A percentile compares a stretch with the other conserved stretches of the same genome.
phyloP scores from a whole-genome alignment of 2,888 invertebrate genomes.

The Drosophila rubida region DNA sequence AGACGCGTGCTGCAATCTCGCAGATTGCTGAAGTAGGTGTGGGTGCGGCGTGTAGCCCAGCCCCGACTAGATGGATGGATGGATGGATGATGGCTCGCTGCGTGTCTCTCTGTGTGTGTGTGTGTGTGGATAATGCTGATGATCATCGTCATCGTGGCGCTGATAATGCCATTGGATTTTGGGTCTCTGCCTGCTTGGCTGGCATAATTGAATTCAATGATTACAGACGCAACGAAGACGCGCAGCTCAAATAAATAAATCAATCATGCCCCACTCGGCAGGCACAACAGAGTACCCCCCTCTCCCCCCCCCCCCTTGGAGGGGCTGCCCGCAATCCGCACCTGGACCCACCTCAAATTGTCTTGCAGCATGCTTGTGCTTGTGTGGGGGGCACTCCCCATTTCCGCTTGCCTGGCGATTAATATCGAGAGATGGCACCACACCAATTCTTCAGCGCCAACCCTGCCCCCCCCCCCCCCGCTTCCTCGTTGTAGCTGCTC shows the following conservation, averaged over 20 bases:
- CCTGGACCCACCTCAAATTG: slow-evolving; percentile 36
- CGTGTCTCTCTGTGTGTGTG: too few species aligned
- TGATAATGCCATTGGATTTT: slow-evolving; percentile 38
- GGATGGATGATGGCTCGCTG: slow-evolving; percentile 30
- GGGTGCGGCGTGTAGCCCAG: slow-evolving; percentile 72
- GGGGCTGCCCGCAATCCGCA: slow-evolving; percentile 23
- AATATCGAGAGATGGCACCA: slow-evolving; percentile 63
- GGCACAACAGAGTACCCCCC: too few species aligned
- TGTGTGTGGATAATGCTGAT: slow-evolving; percentile 36
- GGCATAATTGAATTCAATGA: slow-evolving; percentile 81
- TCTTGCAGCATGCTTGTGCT: slow-evolving; percentile 13
- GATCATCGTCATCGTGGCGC: slow-evolving; percentile 27
- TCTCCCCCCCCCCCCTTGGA: too few species aligned
- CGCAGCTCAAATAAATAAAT: slow-evolving; percentile 77
- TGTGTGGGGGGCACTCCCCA: slow-evolving; percentile 67
- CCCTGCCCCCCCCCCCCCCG: not conserved
- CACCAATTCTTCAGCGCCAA: slow-evolving; percentile 11
- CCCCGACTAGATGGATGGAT: slow-evolving; percentile 45
- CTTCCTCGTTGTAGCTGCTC: not conserved
- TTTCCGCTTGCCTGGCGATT: slow-evolving; percentile 75
- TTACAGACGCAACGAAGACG: slow-evolving; percentile 70
- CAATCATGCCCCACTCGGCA: slow-evolving; percentile 71
- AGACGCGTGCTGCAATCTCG: slow-evolving; percentile 58
- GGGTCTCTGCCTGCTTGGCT: slow-evolving; percentile 34
- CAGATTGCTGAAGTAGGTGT: slow-evolving; percentile 66